Evolutionary conservation across 2,113 vertebrate genomes (phyloP).

Genomic region (Misgurnus anguillicaudatus): DNA sequence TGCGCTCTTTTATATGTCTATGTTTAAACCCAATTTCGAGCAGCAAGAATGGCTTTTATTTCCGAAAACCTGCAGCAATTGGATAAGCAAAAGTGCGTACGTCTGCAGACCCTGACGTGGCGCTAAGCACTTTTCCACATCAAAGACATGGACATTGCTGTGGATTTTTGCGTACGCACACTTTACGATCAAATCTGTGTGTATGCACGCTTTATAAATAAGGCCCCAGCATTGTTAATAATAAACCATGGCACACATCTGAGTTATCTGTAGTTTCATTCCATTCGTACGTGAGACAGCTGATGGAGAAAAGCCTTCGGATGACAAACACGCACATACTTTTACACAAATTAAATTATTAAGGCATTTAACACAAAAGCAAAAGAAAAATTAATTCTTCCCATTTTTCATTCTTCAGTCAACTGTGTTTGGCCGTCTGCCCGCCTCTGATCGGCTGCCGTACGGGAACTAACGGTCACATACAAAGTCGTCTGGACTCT

Average conservation of each 20-base stretch:
- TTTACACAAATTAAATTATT: not conserved
- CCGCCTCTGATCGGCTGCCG: not conserved
- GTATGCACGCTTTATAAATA: not conserved
- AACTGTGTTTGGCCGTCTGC: not conserved
- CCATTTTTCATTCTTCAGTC: not conserved
- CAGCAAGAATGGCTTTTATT: no score
- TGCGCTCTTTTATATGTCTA: no score
- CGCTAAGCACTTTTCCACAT: no score
- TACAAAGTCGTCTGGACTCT: not conserved
- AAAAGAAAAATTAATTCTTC: not conserved
- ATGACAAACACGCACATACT: not conserved
- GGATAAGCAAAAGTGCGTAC: no score
- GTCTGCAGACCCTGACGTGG: no score
- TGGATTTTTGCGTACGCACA: no score
- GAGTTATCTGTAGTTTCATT: constrained; percentile 35
- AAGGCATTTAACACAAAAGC: not conserved
- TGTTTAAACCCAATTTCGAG: no score
- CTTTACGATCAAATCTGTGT: no score
- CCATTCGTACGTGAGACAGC: constrained; percentile 39
- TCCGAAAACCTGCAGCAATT: no score
- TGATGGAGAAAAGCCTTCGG: constrained; percentile 1
- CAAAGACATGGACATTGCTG: no score
- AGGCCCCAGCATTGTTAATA: constrained; percentile 6
- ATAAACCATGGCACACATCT: constrained; percentile 24
- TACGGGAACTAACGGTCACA: not conserved